Percentiles rank a stretch among this genome's conserved stretches.
Evolutionary conservation across 2,113 vertebrate species (phyloP).

Genomic region (Seriola aureovittata): DNA sequence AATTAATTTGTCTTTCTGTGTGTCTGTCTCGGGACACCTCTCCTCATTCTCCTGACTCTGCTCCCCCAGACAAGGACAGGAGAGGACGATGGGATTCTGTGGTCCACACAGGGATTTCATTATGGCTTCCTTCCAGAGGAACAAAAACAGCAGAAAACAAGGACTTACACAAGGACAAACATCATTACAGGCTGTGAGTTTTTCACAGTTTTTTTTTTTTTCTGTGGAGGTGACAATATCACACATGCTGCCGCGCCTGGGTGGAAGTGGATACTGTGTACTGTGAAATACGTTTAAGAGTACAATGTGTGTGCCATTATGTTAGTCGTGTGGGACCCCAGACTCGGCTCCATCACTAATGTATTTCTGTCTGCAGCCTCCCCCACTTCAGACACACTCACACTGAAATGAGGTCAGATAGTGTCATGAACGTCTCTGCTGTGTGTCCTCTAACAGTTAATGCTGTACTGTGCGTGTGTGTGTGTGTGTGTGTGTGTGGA

Average conservation of each 20-base stretch:
- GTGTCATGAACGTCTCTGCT: conserved; percentile 62
- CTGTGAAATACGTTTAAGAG: conserved; percentile 21
- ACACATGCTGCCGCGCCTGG: neutral
- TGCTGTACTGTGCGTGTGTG: conserved; percentile 5
- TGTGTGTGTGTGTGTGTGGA: neutral
- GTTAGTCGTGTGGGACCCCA: conserved; percentile 24
- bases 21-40: conserved; percentile 37
- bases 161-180: conserved; percentile 55
- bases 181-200: conserved; percentile 32
- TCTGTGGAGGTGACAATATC: conserved; percentile 39
- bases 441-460: conserved; percentile 62
- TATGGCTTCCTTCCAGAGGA: conserved; percentile 65
- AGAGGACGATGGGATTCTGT: conserved; percentile 49
- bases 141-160: conserved; percentile 47
- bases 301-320: conserved; percentile 12
- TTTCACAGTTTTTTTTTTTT: conserved; percentile 33
- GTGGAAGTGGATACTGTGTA: conserved; percentile 4
- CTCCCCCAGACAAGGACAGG: conserved; percentile 56
- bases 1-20: conserved; percentile 47
- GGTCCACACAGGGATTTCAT: conserved; percentile 52
- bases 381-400: conserved; percentile 49
- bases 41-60: conserved; percentile 10
- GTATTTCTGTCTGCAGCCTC: conserved; percentile 68
- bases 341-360: conserved; percentile 71
- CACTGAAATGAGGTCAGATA: conserved; percentile 73